Evolutionary conservation across 1,140 invertebrate species (phyloP), one percentile per base, ranked within the genome.

Genomic region (Gonatopus flavifemur): DNA sequence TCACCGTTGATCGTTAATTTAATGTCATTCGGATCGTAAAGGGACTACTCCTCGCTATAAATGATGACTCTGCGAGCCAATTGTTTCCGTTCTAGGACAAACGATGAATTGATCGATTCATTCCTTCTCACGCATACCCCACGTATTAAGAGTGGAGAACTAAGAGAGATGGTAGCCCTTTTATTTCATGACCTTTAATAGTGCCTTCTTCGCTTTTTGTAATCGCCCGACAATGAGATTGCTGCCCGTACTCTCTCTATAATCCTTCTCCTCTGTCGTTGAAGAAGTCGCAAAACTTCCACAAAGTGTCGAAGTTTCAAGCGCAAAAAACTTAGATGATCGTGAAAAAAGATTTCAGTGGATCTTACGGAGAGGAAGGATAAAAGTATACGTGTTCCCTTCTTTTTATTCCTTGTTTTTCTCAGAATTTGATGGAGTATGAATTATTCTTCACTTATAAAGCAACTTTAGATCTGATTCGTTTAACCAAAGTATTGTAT

Each of bases 1-100:
- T 51, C 55, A 48, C 18, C 32, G 21, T 28, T 13, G n/a, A 24
- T 55, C 44, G 48, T 58, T 62, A 52, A 46, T 37, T 45, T 18
- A 39, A 35, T 2, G 22, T 30, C 24, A 15, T 37, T 32, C 13
- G 3, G 16, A 18, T 25, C 38, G n/a, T 43, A 52, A 40, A 55
- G 31, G 25, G 6, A 28, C 25, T 7, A 12, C 6, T 28, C 25
- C 25, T 7, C 25, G n/a, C n/a, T n/a, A n/a, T n/a, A n/a, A n/a
- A n/a, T n/a, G 25, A 28, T 12, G 25, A 12, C 12, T 28, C 12
- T 7, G 25, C 25, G 25, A 28, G 12, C 25, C 25, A 12, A 28
- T 28, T 28, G 25, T 28, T 28, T 28, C 25, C 25, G 25, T 7
- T 12, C 25, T 6, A 28, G 6, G 25, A 28, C 12, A n/a, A n/a